Base-by-base conservation (phyloP, 2,888 invertebrate species). In the Pammene fasciana region DNA sequence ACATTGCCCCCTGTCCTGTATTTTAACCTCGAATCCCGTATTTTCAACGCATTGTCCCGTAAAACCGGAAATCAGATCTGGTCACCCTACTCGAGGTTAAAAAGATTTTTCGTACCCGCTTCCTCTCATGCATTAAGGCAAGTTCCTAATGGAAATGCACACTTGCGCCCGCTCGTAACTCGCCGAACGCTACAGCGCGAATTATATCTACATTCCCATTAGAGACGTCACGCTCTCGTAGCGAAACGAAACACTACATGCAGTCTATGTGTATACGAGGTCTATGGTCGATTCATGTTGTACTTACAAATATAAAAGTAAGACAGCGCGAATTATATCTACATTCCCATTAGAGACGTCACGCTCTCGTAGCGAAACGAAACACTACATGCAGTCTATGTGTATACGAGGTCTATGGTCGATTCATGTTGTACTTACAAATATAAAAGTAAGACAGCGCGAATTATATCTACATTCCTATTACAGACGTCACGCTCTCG, bases 121-220 rank as follows among this genome's bases (percentile, higher is more conserved):
- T 10, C 34, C 54, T 36, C 60, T 26, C 4, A 5, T 54, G 45
- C 0, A 3, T 46, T 10, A n/a, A 14, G 41, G 38, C 45, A 16
- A 26, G 43, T 38, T 38, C 16, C 46, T 64, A 68, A 68, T 68
- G 68, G 50, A 68, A 70, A 65, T 65, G 70, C 65, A 70, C 70
- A 65, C 65, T 70, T 60, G 65, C 59, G 65, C 68, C 36, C 56
- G 70, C 41, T 48, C 70, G 70, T 70, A 70, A 70, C 60, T 70
- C 60, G 70, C 65, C 61, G 62, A 65, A 65, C 45, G 52, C 38
- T 65, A 54, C 65, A 59, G 57, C 68, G 64, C 65, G 70, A 46
- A 60, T 65, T 70, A 65, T 60, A 65, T 48, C 70, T 41, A 14
- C 64, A 36, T 36, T 43, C 54, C 68, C 62, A 56, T 68, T 68